Conservation (phyloP, 2,113 vertebrate species). For the Vimba vimba region DNA sequence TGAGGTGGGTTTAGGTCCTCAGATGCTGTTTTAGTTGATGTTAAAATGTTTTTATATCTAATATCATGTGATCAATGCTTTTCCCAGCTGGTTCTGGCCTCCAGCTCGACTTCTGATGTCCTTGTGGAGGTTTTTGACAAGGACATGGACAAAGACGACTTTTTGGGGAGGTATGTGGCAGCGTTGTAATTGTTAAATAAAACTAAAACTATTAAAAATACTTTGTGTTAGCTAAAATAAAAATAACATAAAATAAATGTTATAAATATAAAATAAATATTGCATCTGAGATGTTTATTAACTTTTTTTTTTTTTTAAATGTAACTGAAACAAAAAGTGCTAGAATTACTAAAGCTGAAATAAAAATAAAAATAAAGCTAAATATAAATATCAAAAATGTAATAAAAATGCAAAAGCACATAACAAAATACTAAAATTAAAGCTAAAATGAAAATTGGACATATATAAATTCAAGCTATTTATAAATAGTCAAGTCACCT, state of each 20-base stretch:
- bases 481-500: too few relatives aligned
- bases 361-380: too few relatives aligned
- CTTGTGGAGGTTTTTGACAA: constrained; percentile 87
- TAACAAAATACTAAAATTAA: too few relatives aligned
- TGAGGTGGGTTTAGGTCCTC: constrained; percentile 75
- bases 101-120: constrained; percentile 76
- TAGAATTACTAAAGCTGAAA: too few relatives aligned
- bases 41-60: not conserved
- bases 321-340: too few relatives aligned
- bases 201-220: not conserved
- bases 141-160: constrained; percentile 89
- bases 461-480: too few relatives aligned
- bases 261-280: not conserved
- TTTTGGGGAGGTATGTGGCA: constrained; percentile 83
- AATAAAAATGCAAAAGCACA: too few relatives aligned
- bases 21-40: not conserved
- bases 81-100: constrained; percentile 78
- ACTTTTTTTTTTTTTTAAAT: too few relatives aligned
- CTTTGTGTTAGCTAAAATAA: not conserved
- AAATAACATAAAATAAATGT: not conserved
- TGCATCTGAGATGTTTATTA: not conserved
- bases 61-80: not conserved
- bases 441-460: too few relatives aligned
- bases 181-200: not conserved
- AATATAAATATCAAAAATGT: too few relatives aligned